Evolutionary conservation across 2,113 vertebrate species (phyloP).

Genomic region (Emydocephalus ijimae): DNA sequence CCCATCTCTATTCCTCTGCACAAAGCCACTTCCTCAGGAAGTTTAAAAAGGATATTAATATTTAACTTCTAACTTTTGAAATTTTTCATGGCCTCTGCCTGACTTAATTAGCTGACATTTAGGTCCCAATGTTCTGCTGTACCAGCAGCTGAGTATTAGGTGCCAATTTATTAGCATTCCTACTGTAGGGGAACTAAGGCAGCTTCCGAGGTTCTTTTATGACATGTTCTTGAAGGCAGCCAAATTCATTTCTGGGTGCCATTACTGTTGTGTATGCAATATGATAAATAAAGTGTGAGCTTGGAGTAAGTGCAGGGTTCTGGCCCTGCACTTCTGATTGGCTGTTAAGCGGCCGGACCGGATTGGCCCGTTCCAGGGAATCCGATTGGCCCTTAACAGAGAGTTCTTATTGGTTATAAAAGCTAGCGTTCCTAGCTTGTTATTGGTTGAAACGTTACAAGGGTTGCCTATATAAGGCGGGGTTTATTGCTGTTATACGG

Average conservation of each 20-base stretch:
- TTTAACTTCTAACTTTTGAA: conserved; percentile 57
- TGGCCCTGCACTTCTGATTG: too few relatives aligned
- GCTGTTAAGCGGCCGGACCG: too few relatives aligned
- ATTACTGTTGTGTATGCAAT: too few relatives aligned
- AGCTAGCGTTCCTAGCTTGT: too few relatives aligned
- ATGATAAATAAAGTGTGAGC: too few relatives aligned
- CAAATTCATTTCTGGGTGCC: conserved; percentile 52
- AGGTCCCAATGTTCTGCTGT: conserved; percentile 31
- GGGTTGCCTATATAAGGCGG: too few relatives aligned
- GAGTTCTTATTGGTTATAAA: too few relatives aligned
- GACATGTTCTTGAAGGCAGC: conserved; percentile 51
- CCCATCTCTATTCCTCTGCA: conserved; percentile 35
- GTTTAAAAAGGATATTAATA: conserved; percentile 58
- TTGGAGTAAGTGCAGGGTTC: too few relatives aligned
- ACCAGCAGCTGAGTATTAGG: conserved; percentile 41
- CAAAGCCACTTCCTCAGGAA: conserved; percentile 42
- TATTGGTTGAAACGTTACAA: too few relatives aligned
- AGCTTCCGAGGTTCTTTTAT: conserved; percentile 42
- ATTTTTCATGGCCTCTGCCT: conserved; percentile 54
- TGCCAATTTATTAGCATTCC: conserved; percentile 51
- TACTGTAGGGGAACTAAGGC: conserved; percentile 53
- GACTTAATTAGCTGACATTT: conserved; percentile 55
- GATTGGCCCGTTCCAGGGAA: too few relatives aligned
- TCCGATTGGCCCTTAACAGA: too few relatives aligned
- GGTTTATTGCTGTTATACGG: too few relatives aligned